Conservation (phyloP, 2,888 invertebrate genomes). For the Hydrotaea diabolus region DNA sequence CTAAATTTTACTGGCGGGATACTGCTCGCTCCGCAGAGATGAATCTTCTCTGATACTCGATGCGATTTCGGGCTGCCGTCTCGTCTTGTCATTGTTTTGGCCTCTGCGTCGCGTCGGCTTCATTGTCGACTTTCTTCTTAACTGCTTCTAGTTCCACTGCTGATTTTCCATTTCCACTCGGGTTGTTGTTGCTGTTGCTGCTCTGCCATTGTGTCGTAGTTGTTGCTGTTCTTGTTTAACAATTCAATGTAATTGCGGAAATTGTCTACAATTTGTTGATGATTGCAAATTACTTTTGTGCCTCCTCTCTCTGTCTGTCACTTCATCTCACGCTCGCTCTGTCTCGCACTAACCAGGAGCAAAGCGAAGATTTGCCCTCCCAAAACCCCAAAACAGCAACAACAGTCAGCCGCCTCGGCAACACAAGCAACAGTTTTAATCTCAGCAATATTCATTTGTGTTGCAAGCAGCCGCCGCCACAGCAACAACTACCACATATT, state of each 20-base stretch:
- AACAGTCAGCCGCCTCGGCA: not conserved
- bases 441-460: not conserved
- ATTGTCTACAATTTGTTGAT: constrained; percentile 67
- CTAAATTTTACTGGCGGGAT: not conserved
- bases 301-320: constrained; percentile 31
- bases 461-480: not conserved
- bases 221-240: constrained; percentile 18
- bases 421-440: constrained; percentile 15
- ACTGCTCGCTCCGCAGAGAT: not conserved
- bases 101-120: not conserved
- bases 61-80: not conserved
- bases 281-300: constrained; percentile 66
- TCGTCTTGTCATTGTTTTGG: constrained; percentile 14
- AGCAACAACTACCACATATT: not conserved
- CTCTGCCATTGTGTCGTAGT: not conserved
- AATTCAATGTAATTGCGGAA: constrained; percentile 62
- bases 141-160: not conserved
- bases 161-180: not conserved
- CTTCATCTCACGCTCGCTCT: not conserved
- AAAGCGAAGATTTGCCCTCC: not conserved
- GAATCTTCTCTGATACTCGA: constrained; percentile 30
- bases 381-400: not conserved
- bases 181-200: not conserved
- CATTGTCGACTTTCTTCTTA: constrained; percentile 4
- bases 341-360: not conserved